Evolutionary conservation across 1,140 invertebrate species (phyloP).

Genomic region (Pseudobourletiella spinata): DNA sequence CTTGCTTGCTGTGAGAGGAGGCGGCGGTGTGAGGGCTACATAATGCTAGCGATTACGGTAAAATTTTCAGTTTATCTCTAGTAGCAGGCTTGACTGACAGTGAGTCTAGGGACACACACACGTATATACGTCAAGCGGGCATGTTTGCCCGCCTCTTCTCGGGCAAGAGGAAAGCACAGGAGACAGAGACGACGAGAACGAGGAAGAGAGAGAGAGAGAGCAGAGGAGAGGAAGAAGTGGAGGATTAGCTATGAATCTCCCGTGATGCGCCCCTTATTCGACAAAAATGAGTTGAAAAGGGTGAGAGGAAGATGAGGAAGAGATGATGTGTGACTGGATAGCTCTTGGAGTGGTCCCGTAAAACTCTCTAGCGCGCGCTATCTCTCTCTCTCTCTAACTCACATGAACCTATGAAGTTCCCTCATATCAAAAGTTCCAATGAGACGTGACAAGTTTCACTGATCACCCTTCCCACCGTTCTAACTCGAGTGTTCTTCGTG

Average conservation of each 20-base stretch:
- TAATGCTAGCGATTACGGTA: too few species aligned
- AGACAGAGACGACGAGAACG: background rate
- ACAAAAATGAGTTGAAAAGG: conserved; percentile 6
- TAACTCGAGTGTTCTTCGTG: background rate
- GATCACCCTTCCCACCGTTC: conserved; percentile 1
- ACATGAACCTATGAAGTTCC: conserved; percentile 6
- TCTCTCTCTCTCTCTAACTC: background rate
- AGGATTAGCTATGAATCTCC: conserved; percentile 8
- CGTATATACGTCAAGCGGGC: background rate
- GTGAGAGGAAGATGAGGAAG: conserved; percentile 1
- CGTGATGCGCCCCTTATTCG: conserved; percentile 5
- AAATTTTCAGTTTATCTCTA: too few species aligned
- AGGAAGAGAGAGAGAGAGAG: conserved; percentile 1
- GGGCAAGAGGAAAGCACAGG: background rate
- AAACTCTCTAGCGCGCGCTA: too few species aligned
- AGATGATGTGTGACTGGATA: conserved; percentile 3
- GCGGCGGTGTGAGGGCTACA: too few species aligned
- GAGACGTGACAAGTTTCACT: conserved; percentile 7
- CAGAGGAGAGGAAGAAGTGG: background rate
- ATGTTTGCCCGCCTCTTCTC: background rate
- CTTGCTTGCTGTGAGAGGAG: too few species aligned
- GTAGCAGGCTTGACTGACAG: too few species aligned
- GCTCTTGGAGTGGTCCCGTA: background rate
- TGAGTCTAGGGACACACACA: too few species aligned
- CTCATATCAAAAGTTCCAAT: conserved; percentile 12